Evolutionary conservation across 2,888 invertebrate species (phyloP), one percentile per base, ranked within the genome.

Genomic region (Baronia brevicornis): DNA sequence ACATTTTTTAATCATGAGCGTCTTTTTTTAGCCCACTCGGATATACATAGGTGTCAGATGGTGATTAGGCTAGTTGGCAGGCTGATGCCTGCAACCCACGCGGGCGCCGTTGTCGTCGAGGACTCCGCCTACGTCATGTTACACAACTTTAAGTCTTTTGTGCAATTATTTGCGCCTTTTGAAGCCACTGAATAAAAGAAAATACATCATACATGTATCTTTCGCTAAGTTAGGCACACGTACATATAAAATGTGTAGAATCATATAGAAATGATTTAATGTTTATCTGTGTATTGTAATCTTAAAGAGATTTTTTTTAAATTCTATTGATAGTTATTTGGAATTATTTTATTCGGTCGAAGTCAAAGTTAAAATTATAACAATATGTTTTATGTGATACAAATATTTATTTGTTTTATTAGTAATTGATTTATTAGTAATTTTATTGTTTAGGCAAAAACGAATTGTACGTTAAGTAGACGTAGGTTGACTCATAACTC

Each of bases 41-140:
- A 41, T 41, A 48, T 47, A 45, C 48, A 52, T 62, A 51, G 50
- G 59, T 60, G 59, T 63, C 57, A 57, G 60, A 50, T 50, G 58
- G 50, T 46, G 51, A 41, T 61, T 55, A 50, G 43, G 48, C 48
- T 54, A 52, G 51, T 61, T 51, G 52, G 50, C 39, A 55, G 54
- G 46, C 58, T 60, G 48, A 51, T 60, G 56, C 48, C 55, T 44
- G 38, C 62, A 27, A 37, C 79, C 77, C 63, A 77, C 78, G 54
- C 72, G 46, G 54, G 49, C 53, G 46, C 41, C 36, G 43, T 41
- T 36, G 35, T 33, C 39, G 37, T 24, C 61, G 64, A 73, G 71
- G 69, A 64, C 69, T 63, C 73, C 51, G 50, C 78, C 73, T 68
- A 74, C 73, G 54, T 44, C 34, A 43, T 37, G 48, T 62, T 63